Evolutionary conservation across 2,113 vertebrate species (phyloP).

Genomic region (Nibea albiflora): DNA sequence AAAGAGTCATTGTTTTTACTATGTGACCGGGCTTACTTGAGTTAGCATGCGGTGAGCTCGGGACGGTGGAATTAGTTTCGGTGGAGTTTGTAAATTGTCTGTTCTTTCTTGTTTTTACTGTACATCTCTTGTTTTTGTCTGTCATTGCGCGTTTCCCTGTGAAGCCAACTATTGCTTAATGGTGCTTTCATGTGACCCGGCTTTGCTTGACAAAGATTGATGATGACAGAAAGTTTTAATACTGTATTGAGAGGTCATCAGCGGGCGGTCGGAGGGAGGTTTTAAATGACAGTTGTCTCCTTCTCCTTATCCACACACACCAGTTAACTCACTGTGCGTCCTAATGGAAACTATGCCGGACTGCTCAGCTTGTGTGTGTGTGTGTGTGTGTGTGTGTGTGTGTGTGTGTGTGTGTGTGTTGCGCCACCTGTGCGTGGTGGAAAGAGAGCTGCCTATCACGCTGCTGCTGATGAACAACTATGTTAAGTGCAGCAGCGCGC

Average conservation of each 20-base stretch:
- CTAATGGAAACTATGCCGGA: conserved; percentile 47
- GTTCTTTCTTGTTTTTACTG: conserved; percentile 20
- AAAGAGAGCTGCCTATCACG: conserved; percentile 38
- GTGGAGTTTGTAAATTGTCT: conserved; percentile 10
- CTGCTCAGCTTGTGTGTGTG: conserved; percentile 2
- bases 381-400: conserved; percentile 11
- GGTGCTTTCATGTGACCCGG: conserved; percentile 15
- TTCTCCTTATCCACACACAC: conserved; percentile 13
- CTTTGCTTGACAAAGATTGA: conserved; percentile 51
- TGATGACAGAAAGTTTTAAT: conserved; percentile 54
- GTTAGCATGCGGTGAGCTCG: not conserved
- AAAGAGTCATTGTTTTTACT: conserved; percentile 58
- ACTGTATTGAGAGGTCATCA: conserved; percentile 27
- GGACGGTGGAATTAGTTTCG: conserved; percentile 31
- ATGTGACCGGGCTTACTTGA: conserved; percentile 22
- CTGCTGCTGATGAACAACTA: conserved; percentile 61
- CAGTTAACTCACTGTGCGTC: conserved; percentile 31
- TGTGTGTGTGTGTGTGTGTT: conserved; percentile 21
- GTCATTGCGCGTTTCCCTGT: not conserved
- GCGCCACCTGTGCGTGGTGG: conserved; percentile 18
- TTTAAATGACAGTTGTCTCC: conserved; percentile 32
- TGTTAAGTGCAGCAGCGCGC: conserved; percentile 52
- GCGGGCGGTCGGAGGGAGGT: not conserved
- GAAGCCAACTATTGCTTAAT: not conserved
- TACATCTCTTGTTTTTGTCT: conserved; percentile 20